Base-by-base conservation (phyloP, 2,888 invertebrate genomes). In the Plusia festucae region DNA sequence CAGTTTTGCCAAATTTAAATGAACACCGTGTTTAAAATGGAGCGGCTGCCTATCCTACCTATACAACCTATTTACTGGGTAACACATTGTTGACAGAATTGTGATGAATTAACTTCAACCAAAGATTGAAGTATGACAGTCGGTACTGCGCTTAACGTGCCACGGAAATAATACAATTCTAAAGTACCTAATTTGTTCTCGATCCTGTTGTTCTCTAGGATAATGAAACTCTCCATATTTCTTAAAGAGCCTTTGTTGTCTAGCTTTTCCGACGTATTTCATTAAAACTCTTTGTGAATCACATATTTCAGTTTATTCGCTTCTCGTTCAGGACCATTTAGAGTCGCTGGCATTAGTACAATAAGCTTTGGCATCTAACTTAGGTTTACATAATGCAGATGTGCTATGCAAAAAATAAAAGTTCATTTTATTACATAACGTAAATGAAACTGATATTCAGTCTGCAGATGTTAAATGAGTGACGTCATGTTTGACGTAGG, bases 391-490 rank as follows among this genome's bases (percentile, higher is more conserved):
- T 49, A n/a, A 49, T 49, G 20, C 46, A 49, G 54, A 32, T 49
- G 40, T 60, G 40, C 24, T 49, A 60, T 54, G 11, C 27, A 15
- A 68, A 68, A 68, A 24, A 57, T 57, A 54, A 63, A 56, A 63
- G 53, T 73, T 49, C 8, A 68, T 59, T n/a, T 53, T 51, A 49
- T 24, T 63, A 53, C 49, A 11, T 20, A 18, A 18, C 18, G 1
- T 8, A 2, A 49, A 49, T 49, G 46, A 11, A 49, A 49, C 20
- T 20, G 46, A 20, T 18, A n/a, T 40, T 40, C n/a, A n/a, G n/a
- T 40, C 4, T 13, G 34, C 34, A 15, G 6, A n/a, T 40, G n/a
- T n/a, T 2, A 24, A 3, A 24, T 11, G 40, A 40, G n/a, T 4
- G n/a, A 40, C n/a, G 40, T n/a, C n/a, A 15, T n/a, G n/a, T 40